phyloP scores from a whole-genome alignment of 2,797 vertebrate genomes.

The Oryzias dopingdopingensis region DNA sequence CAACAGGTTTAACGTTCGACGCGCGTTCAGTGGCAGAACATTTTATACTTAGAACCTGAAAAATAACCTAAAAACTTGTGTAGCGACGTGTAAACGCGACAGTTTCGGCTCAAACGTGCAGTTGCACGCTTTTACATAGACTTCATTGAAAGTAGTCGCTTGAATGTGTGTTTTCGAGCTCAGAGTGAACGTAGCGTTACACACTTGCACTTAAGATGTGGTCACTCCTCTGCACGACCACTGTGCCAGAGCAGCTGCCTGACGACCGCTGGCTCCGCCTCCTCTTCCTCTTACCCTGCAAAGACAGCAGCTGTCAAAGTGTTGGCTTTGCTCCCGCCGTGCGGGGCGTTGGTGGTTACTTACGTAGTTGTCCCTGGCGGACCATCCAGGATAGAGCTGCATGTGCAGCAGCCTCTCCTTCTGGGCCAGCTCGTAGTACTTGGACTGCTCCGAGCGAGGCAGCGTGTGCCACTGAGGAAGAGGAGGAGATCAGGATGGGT shows the following conservation, averaged over 20 bases:
- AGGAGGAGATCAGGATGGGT: not conserved
- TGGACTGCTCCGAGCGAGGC: slow-evolving; percentile 79
- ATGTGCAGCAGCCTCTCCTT: slow-evolving; percentile 89
- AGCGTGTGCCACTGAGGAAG: slow-evolving; percentile 51
- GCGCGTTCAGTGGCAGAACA: too few relatives aligned
- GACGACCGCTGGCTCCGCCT: slow-evolving; percentile 13
- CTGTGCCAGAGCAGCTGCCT: not conserved
- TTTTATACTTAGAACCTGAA: too few relatives aligned
- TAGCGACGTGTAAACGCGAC: too few relatives aligned
- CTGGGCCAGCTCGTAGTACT: slow-evolving; percentile 89
- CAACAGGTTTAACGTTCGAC: too few relatives aligned
- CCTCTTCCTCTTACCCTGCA: slow-evolving; percentile 53
- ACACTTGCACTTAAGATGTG: too few relatives aligned
- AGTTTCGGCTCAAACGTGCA: too few relatives aligned
- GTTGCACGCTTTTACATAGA: too few relatives aligned
- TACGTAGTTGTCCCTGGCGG: slow-evolving; percentile 74
- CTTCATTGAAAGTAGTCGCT: too few relatives aligned
- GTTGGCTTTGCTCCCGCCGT: rapidly evolving
- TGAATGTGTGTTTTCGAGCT: too few relatives aligned
- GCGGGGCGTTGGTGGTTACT: not conserved
- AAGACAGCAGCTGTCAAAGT: not conserved
- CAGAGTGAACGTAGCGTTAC: too few relatives aligned
- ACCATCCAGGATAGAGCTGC: slow-evolving; percentile 92
- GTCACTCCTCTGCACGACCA: too few relatives aligned
- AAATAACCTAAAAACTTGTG: too few relatives aligned